Evolutionary conservation across 2,888 invertebrate genomes (phyloP).

Genomic region (Hypolimnas misippus): DNA sequence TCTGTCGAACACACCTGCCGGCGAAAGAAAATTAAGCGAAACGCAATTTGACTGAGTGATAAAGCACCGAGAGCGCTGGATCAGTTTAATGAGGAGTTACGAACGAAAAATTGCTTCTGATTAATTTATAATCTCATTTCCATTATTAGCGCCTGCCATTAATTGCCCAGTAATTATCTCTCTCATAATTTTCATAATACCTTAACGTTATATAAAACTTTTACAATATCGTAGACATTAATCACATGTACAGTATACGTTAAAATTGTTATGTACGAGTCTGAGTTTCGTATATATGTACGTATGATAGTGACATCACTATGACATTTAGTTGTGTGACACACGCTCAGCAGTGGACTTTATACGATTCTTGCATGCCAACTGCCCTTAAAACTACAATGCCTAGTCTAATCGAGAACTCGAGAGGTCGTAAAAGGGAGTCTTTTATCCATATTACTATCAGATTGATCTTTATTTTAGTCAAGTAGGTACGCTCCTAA

Average conservation of each 20-base stretch:
- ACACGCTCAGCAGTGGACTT: constrained; percentile 63
- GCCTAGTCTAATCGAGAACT: constrained; percentile 64
- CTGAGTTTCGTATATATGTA: constrained; percentile 13
- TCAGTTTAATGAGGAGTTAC: constrained; percentile 81
- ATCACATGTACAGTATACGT: constrained; percentile 46
- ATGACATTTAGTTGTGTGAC: constrained; percentile 50
- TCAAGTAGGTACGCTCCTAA: constrained; percentile 63
- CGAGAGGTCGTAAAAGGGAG: constrained; percentile 64
- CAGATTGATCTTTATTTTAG: constrained; percentile 65
- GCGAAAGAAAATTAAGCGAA: constrained; percentile 83
- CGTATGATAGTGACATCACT: constrained; percentile 2
- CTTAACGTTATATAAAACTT: constrained; percentile 44
- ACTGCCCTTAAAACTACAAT: constrained; percentile 60
- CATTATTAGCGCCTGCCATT: constrained; percentile 61
- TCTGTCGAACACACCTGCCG: constrained; percentile 84
- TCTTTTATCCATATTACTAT: constrained; percentile 72
- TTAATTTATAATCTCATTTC: constrained; percentile 68
- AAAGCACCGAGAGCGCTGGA: constrained; percentile 77
- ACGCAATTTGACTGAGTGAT: constrained; percentile 84
- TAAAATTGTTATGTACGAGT: not conserved
- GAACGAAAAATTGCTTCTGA: constrained; percentile 75
- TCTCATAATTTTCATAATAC: constrained; percentile 51
- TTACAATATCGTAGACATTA: constrained; percentile 34
- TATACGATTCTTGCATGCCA: constrained; percentile 74
- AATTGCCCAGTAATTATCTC: constrained; percentile 58